Conservation (phyloP, 1,140 invertebrate genomes). For the Heliothis subflexa region DNA sequence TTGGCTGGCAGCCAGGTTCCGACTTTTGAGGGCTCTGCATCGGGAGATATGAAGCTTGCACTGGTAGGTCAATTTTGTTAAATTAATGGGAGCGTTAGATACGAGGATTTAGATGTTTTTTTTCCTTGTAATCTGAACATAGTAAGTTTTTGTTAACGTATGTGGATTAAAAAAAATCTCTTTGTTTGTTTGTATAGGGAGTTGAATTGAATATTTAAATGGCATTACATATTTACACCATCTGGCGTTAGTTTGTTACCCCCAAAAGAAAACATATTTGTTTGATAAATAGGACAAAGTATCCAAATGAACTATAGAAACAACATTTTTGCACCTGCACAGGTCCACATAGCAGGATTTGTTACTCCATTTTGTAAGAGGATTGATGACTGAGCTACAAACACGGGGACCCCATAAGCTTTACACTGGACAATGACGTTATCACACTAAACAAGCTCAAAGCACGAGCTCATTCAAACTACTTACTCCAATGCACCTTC, state of each 20-base stretch:
- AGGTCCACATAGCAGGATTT: too few relatives aligned
- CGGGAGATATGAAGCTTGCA: constrained; percentile 20
- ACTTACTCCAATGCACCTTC: neutral
- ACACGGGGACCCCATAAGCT: neutral
- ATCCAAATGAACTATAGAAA: neutral
- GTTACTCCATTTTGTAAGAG: too few relatives aligned
- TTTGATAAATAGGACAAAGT: too few relatives aligned
- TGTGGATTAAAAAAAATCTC: too few relatives aligned
- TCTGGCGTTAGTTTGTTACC: too few relatives aligned
- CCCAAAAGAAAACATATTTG: too few relatives aligned
- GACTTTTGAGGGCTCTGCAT: constrained; percentile 32
- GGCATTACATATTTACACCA: too few relatives aligned
- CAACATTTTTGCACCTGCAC: neutral
- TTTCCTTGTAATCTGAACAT: neutral
- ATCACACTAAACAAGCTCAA: neutral
- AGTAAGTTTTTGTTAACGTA: neutral
- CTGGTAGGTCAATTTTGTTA: constrained; percentile 8
- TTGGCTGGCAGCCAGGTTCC: constrained; percentile 19
- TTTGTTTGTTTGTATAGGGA: neutral
- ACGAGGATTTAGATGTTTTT: neutral
- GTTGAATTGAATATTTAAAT: neutral
- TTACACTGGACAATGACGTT: neutral
- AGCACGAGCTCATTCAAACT: neutral
- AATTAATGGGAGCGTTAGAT: neutral
- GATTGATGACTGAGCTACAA: neutral